A percentile compares a stretch with the other conserved stretches of the same genome.
Evolutionary conservation across 2,888 invertebrate genomes (phyloP).

Genomic region (Meandrusa payeni): DNA sequence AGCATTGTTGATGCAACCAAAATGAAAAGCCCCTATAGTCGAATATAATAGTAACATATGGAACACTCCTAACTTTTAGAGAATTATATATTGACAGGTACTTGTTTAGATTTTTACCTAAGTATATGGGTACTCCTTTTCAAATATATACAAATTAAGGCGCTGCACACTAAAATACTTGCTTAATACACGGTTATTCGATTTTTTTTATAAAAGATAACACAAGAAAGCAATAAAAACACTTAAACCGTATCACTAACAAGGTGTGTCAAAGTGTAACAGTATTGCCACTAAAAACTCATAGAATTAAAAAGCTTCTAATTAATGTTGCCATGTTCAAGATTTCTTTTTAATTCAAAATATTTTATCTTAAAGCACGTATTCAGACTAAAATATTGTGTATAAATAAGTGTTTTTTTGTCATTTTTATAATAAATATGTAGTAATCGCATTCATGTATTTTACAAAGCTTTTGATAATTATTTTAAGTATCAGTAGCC

Average conservation of each 20-base stretch:
- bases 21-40: not conserved
- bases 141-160: not conserved
- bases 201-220: slow-evolving; percentile 23
- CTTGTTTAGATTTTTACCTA: slow-evolving; percentile 1
- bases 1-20: not conserved
- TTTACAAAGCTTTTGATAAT: no score
- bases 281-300: slow-evolving; percentile 6
- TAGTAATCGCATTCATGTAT: no score
- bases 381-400: no score
- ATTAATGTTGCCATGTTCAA: not conserved
- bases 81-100: slow-evolving; percentile 5
- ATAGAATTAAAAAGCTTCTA: no score
- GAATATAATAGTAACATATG: no score
- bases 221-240: slow-evolving; percentile 20
- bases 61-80: not conserved
- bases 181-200: slow-evolving; percentile 3
- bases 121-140: not conserved
- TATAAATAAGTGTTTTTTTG: no score
- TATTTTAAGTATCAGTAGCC: no score
- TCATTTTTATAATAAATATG: no score
- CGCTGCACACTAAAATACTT: not conserved
- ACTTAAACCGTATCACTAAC: slow-evolving; percentile 10
- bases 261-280: slow-evolving; percentile 25
- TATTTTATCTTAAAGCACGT: no score
- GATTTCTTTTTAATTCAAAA: no score